Evolutionary conservation across 1,140 invertebrate genomes (phyloP).

Genomic region (Drosophila funebris): DNA sequence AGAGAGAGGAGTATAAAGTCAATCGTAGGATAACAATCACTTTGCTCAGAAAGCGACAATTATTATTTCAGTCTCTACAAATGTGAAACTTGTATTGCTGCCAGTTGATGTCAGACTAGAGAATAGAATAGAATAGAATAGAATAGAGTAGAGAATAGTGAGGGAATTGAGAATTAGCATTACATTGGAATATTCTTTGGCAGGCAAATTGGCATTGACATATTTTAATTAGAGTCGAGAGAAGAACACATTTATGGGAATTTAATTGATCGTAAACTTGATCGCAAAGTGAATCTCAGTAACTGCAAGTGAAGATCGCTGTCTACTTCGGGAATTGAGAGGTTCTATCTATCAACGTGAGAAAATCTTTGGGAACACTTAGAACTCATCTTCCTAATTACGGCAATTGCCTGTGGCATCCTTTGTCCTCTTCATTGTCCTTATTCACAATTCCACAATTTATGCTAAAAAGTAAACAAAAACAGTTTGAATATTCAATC

Average conservation of each 20-base stretch:
- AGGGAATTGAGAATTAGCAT: conserved; percentile 48
- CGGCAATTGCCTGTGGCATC: conserved; percentile 39
- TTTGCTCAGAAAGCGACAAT: conserved; percentile 55
- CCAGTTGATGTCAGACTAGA: background rate
- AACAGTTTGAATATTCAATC: conserved; percentile 34
- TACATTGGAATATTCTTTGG: conserved; percentile 27
- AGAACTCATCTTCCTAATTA: conserved; percentile 63
- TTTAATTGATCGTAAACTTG: conserved; percentile 47
- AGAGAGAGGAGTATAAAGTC: conserved; percentile 18
- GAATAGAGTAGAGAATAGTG: no score
- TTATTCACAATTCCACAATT: conserved; percentile 24
- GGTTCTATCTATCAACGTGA: conserved; percentile 51
- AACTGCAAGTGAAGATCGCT: background rate
- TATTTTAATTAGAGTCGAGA: conserved; percentile 33
- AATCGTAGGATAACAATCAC: conserved; percentile 42
- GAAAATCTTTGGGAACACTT: conserved; percentile 51
- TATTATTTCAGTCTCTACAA: conserved; percentile 44
- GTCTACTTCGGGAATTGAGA: background rate
- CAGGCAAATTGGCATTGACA: conserved; percentile 38
- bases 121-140: no score
- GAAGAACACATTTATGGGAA: conserved; percentile 29
- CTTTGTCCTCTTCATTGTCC: conserved; percentile 6
- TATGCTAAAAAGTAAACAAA: conserved; percentile 46
- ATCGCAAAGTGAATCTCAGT: background rate
- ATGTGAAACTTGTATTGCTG: conserved; percentile 9